Conservation (phyloP, 2,888 invertebrate species). For the Andrena fulva region DNA sequence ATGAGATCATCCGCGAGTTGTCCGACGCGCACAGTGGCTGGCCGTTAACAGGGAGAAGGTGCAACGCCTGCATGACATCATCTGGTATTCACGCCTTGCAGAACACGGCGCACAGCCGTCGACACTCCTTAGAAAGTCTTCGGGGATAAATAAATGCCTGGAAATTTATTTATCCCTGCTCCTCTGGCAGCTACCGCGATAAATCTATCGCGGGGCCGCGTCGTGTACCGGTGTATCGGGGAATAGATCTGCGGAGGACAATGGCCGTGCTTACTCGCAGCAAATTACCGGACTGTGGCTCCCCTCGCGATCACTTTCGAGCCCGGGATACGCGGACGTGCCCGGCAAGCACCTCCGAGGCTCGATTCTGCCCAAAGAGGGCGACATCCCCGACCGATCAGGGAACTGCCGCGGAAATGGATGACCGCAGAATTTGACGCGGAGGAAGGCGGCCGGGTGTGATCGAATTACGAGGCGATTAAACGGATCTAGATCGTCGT, state of each 20-base stretch:
- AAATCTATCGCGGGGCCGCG: conserved; percentile 54
- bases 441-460: conserved; percentile 23
- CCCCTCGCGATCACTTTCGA: conserved; percentile 1
- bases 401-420: no score
- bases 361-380: background rate
- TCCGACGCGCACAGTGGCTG: conserved; percentile 26
- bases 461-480: conserved; percentile 42
- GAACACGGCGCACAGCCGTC: conserved; percentile 63
- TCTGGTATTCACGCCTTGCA: conserved; percentile 76
- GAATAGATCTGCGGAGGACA: conserved; percentile 45
- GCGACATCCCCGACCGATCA: no score
- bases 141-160: conserved; percentile 70
- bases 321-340: background rate
- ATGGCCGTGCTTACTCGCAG: conserved; percentile 21
- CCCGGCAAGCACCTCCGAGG: background rate
- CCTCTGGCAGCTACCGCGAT: conserved; percentile 51
- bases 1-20: conserved; percentile 71
- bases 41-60: conserved; percentile 72
- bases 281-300: conserved; percentile 44
- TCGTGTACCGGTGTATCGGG: conserved; percentile 20
- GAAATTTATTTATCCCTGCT: conserved; percentile 73
- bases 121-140: conserved; percentile 81
- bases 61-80: conserved; percentile 79
- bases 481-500: conserved; percentile 58
- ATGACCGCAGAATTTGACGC: background rate